Base-by-base conservation (phyloP, 2,888 invertebrate species). In the Cryptus viduatorius region DNA sequence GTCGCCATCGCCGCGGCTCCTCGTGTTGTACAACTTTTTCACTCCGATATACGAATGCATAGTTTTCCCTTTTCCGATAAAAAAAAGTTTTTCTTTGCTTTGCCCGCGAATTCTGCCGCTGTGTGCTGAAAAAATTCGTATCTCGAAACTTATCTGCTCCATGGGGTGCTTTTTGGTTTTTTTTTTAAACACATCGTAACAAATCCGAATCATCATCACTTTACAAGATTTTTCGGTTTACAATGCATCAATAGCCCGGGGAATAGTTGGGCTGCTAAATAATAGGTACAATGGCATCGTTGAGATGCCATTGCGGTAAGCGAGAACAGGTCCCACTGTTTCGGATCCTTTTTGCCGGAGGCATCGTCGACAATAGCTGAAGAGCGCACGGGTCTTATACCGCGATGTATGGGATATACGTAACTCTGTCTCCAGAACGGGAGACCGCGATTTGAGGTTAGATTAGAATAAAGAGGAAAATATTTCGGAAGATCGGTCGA, bases 311-410 rank as follows among this genome's bases (percentile, higher is more conserved):
- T 88, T 82, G 82, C 48, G 69, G 69, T 69, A 37, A 61, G 61
- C 59, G 29, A 85, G 87, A 90, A 88, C 91, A 92, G 91, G 91
- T 92, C 89, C 89, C 86, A 89, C 91, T 91, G 90, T 90, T 88
- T 8, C 89, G 83, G 88, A 79, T 89, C 89, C 83, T 73, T 86
- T 24, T 24, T 24, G 80, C 85, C 86, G 84, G 78, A 24, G 24
- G 24, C 24, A 48, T 53, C 71, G 14, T 31, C 44, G 42, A 71
- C 42, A 44, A 37, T 46, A 59, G 14, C 65, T 53, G 46, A 56
- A 53, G 37, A 7, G 24, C 37, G 29, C 61, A 59, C 8, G 12
- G 16, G 53, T 72, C 31, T 72, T 53, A n/a, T 56, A 29, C 31
- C 4, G 12, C 4, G 29, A 59, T 29, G 8, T 4, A 12, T 5